Conservation (phyloP, 2,888 invertebrate species). For the Drosophila anceps region DNA sequence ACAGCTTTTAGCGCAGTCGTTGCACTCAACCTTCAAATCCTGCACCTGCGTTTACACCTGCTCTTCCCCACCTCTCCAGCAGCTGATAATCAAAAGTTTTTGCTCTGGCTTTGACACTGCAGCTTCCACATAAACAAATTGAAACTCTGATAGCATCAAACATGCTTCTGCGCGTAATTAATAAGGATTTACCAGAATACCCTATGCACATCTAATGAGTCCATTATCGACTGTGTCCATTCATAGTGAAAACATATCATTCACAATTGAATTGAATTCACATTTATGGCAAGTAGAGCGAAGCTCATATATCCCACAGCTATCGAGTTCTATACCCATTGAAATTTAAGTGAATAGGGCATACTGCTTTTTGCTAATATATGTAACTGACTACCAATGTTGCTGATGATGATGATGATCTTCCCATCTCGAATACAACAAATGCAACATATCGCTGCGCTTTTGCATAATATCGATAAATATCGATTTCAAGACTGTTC, state of each 20-base stretch:
- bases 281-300: neutral
- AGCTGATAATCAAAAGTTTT: constrained; percentile 1
- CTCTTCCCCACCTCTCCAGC: neutral
- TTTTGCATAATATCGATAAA: neutral
- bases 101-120: constrained; percentile 4
- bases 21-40: neutral
- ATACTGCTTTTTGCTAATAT: neutral
- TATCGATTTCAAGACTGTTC: neutral
- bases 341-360: neutral
- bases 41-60: neutral
- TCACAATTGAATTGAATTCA: neutral
- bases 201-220: neutral
- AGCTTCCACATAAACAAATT: constrained; percentile 4
- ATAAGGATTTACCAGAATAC: constrained; percentile 4
- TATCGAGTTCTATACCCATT: neutral
- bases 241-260: neutral
- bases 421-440: neutral
- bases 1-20: constrained; percentile 9
- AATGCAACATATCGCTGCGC: no score
- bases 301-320: neutral
- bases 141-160: constrained; percentile 1
- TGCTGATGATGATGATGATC: neutral
- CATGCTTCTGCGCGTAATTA: neutral
- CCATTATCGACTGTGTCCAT: neutral
- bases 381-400: neutral